Percentiles rank a stretch among this genome's conserved stretches.
Conservation (phyloP, 2,113 vertebrate genomes). For the Chaenogobius annularis region DNA sequence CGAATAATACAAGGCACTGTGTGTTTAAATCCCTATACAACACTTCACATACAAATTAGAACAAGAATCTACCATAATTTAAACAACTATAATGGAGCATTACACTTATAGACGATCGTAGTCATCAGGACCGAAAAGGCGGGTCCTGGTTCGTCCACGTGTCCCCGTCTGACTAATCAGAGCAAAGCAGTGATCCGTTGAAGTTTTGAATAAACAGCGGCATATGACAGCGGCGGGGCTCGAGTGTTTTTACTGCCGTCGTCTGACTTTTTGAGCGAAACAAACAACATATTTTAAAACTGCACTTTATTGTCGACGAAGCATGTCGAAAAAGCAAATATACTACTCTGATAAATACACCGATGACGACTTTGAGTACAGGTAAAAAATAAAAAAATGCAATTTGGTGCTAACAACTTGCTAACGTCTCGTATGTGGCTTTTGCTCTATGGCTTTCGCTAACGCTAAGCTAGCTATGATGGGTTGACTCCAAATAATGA, state of each 20-base stretch:
- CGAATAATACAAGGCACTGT: not conserved
- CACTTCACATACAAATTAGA: not conserved
- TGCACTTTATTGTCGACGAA: constrained; percentile 3
- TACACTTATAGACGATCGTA: constrained; percentile 9
- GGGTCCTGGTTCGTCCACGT: not conserved
- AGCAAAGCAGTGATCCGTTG: constrained; percentile 53
- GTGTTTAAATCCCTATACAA: not conserved
- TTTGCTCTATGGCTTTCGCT: not conserved
- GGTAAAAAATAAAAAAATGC: constrained; percentile 53
- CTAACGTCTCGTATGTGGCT: not conserved
- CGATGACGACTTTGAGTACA: constrained; percentile 80
- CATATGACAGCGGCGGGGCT: constrained; percentile 42
- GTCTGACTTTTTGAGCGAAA: not conserved
- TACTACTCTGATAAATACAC: constrained; percentile 81
- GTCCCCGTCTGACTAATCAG: constrained; percentile 56
- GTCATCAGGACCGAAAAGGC: fast-evolving
- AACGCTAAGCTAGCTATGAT: not conserved
- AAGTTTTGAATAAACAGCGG: constrained; percentile 70
- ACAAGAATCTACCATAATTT: not conserved
- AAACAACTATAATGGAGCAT: not conserved
- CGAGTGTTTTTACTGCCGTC: not conserved
- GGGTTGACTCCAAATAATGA: too few species aligned
- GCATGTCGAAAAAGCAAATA: constrained; percentile 79
- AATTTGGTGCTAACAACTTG: constrained; percentile 1
- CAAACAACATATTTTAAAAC: not conserved